A percentile compares a stretch with the other conserved stretches of the same genome.
Evolutionary conservation across 2,888 invertebrate genomes (phyloP).

Genomic region (Dascillus cervinus): DNA sequence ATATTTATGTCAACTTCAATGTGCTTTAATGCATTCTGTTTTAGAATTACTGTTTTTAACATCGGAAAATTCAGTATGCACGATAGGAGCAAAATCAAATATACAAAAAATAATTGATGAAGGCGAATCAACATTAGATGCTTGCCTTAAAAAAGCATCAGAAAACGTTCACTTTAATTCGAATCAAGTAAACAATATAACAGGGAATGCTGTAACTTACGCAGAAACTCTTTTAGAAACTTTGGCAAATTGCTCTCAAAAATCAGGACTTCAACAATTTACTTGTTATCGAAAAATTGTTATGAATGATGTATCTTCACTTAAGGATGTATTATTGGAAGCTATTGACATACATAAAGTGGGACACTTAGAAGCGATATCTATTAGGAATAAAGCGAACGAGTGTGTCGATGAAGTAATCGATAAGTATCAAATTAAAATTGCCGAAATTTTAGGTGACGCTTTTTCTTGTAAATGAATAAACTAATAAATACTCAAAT

Average conservation of each 20-base stretch:
- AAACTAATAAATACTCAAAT: too few species aligned
- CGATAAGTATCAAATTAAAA: conserved; percentile 11
- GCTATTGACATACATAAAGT: conserved; percentile 28
- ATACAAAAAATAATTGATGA: neutral
- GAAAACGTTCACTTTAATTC: conserved; percentile 10
- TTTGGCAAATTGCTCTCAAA: conserved; percentile 25
- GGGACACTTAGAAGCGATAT: conserved; percentile 26
- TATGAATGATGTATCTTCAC: conserved; percentile 24
- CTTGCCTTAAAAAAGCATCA: conserved; percentile 1
- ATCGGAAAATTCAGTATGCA: conserved; percentile 1
- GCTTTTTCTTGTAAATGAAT: neutral
- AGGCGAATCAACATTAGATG: neutral
- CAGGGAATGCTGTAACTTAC: conserved; percentile 18
- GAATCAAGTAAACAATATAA: conserved; percentile 14
- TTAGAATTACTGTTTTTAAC: neutral
- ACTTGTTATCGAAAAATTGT: conserved; percentile 33
- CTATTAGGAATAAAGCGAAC: conserved; percentile 24
- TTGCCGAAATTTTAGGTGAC: conserved; percentile 4
- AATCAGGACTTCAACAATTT: conserved; percentile 25
- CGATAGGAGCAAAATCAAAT: neutral
- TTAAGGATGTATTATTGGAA: conserved; percentile 28
- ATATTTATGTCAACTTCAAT: conserved; percentile 8
- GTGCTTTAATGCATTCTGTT: neutral
- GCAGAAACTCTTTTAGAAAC: conserved; percentile 26
- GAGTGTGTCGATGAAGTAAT: conserved; percentile 28